These are phyloP conservation scores for Notospermus geniculatus DNA, from an alignment of 1,140 invertebrate species.

Conservation along the genomic window DNA sequence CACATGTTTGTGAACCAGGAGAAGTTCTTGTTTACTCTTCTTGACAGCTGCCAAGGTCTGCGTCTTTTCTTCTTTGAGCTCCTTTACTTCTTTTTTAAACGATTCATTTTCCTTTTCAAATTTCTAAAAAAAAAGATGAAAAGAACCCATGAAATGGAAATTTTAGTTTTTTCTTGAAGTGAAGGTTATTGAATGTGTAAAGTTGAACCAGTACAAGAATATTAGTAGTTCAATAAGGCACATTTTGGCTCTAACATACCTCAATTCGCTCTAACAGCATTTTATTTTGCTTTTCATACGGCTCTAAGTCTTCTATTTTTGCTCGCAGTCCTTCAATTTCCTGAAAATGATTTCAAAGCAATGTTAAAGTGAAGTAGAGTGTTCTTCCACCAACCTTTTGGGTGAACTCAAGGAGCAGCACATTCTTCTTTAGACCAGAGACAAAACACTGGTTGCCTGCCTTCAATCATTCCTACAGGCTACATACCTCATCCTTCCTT, in stretches of 20 bases:
- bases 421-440: background rate
- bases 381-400: background rate
- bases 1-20: conserved; percentile 79
- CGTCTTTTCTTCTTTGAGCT: conserved; percentile 80
- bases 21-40: conserved; percentile 77
- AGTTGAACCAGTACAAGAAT: too few relatives aligned
- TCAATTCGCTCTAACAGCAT: conserved; percentile 31
- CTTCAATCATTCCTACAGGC: too few relatives aligned
- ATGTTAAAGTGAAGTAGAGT: background rate
- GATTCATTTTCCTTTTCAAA: conserved; percentile 73
- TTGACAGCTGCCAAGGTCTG: conserved; percentile 77
- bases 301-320: conserved; percentile 26
- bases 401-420: background rate
- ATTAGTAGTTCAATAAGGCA: too few relatives aligned
- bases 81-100: conserved; percentile 68
- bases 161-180: too few relatives aligned
- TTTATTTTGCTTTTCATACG: conserved; percentile 26
- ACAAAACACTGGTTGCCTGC: too few relatives aligned
- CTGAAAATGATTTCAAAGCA: conserved; percentile 18
- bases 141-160: conserved; percentile 4
- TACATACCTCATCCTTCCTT: conserved; percentile 14
- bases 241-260: too few relatives aligned
- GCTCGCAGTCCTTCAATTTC: conserved; percentile 26
- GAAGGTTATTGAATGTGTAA: too few relatives aligned
- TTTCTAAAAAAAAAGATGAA: conserved; percentile 54